Evolutionary conservation across 2,113 vertebrate genomes (phyloP), one percentile per base, ranked within the genome.

Genomic region (Camelus bactrianus): DNA sequence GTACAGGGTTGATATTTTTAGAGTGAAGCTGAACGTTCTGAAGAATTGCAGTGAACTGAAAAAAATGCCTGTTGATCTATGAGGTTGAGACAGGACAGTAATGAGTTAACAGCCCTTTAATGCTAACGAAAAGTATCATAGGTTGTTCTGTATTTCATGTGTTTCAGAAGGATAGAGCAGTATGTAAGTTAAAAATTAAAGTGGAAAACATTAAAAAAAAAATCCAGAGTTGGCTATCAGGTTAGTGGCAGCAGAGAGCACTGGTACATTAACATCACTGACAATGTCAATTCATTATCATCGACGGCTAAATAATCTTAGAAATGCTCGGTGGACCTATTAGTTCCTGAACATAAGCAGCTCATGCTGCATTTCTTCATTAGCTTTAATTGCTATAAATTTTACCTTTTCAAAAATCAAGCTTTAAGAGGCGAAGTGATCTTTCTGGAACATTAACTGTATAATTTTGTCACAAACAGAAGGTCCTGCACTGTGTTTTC

Each of bases 311-410:
- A 98, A 98, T 98, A 98, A 98, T 98, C 98, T 98, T 97, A 95
- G 98, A 98, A 98, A 98, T 98, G 98, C 99, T 99, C 99, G 97
- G 98, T 98, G 98, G 99, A 98, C 98, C 98, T 98, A 98, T 99
- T 99, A 99, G 99, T 99, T 99, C 98, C 98, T 97, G 98, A 98
- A 98, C 98, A 98, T 98, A 98, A 99, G 98, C 98, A 99, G 99
- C 98, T 98, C 98, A 98, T 98, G 98, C 98, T 98, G 98, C 98
- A 98, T 99, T 99, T 99, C 99, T 99, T 99, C 98, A 99, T 99
- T 98, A 99, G 98, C 97, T 99, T 98, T 99, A 99, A 99, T 99
- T 98, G 98, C 98, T 98, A 98, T 99, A 98, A 98, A 99, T 99
- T 99, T 98, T 98, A 98, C 98, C 98, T 99, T 99, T 99, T 98